Conservation (phyloP, 2,888 invertebrate genomes). For the Lysandra coridon region DNA sequence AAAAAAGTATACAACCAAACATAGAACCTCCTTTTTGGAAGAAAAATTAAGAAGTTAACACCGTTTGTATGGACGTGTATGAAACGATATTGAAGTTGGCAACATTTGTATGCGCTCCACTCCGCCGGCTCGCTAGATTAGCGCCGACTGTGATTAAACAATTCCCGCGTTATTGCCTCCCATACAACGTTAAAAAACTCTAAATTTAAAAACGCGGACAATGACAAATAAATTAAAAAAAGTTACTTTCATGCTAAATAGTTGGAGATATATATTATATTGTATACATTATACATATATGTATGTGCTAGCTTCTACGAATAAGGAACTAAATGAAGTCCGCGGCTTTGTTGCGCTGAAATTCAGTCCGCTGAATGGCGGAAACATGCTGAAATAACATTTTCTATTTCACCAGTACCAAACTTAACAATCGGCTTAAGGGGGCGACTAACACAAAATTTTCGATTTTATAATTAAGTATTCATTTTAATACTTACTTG, state of each 20-base stretch:
- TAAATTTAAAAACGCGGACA: conserved; percentile 18
- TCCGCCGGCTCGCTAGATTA: conserved; percentile 69
- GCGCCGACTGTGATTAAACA: conserved; percentile 69
- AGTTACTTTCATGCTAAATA: background rate
- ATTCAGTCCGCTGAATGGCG: no score
- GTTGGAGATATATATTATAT: background rate
- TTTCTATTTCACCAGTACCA: no score
- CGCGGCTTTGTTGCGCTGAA: no score
- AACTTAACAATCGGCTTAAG: no score
- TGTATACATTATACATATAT: background rate
- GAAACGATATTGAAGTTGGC: conserved; percentile 41
- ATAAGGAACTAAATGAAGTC: no score
- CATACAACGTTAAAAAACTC: conserved; percentile 25
- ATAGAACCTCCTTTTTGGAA: background rate
- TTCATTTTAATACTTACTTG: no score
- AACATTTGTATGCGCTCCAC: conserved; percentile 75
- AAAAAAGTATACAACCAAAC: background rate
- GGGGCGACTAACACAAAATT: no score
- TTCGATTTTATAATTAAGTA: no score
- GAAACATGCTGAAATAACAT: no score
- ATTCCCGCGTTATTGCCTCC: conserved; percentile 59
- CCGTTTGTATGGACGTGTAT: background rate
- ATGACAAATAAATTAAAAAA: conserved; percentile 3
- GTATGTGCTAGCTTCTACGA: no score
- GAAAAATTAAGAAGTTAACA: background rate